phyloP scores from a whole-genome alignment of 2,113 vertebrate species.

The Trematomus loennbergii region DNA sequence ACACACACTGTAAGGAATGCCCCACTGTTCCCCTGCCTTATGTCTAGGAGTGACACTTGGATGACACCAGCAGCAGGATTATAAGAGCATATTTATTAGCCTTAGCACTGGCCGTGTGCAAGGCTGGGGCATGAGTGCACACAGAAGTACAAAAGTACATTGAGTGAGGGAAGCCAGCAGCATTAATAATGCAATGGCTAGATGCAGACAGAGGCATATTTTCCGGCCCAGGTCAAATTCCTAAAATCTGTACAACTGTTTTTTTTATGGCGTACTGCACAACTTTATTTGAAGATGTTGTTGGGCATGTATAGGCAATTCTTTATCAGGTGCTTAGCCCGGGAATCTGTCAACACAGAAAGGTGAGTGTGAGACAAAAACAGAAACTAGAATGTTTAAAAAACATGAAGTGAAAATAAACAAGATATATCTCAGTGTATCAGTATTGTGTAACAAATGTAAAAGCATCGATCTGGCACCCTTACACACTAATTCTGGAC shows the following conservation, averaged over 20 bases:
- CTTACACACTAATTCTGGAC: no score
- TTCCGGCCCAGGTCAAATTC: constrained; percentile 5
- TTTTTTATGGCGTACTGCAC: neutral
- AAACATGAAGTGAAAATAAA: no score
- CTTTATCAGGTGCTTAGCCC: no score
- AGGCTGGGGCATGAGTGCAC: constrained; percentile 45
- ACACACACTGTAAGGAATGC: no score
- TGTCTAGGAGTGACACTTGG: constrained; percentile 81
- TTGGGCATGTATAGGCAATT: no score
- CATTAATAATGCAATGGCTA: constrained; percentile 48
- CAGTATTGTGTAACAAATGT: no score
- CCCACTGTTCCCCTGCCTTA: constrained; percentile 76
- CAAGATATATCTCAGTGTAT: no score
- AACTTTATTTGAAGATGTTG: neutral
- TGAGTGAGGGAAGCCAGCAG: constrained; percentile 26
- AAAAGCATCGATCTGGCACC: no score
- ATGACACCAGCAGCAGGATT: constrained; percentile 82
- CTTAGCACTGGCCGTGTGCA: constrained; percentile 47
- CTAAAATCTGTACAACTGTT: neutral
- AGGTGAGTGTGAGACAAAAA: no score
- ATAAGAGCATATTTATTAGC: constrained; percentile 79
- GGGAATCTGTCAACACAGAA: no score
- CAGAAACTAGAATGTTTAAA: no score
- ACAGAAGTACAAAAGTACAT: constrained; percentile 43
- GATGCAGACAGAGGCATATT: constrained; percentile 16